These are phyloP conservation scores for Pachycephus smyrnensis DNA, from an alignment of 2,888 invertebrate species.

Conservation along the genomic window DNA sequence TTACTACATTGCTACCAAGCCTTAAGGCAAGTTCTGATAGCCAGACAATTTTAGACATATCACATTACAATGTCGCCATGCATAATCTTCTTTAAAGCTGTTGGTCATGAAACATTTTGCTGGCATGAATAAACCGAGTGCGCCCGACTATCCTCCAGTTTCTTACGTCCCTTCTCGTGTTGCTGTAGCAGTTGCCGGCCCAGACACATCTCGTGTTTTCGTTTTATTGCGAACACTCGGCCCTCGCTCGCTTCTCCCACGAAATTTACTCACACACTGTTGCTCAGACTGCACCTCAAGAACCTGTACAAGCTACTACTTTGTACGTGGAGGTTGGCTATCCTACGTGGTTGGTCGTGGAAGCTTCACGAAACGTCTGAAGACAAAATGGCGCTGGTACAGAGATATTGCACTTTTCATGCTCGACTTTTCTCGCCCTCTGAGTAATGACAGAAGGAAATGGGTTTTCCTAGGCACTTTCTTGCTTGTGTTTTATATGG, in stretches of 20 bases:
- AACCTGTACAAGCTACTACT: conserved; percentile 23
- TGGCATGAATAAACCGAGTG: conserved; percentile 50
- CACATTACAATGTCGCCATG: conserved; percentile 40
- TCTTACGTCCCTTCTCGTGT: conserved; percentile 5
- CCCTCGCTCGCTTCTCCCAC: conserved; percentile 22
- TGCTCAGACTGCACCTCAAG: conserved; percentile 26
- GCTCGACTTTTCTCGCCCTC: conserved; percentile 15
- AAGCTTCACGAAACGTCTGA: conserved; percentile 49
- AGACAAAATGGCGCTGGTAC: conserved; percentile 34
- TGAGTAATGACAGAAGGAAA: not conserved
- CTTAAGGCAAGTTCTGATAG: conserved; percentile 48
- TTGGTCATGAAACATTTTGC: conserved; percentile 50
- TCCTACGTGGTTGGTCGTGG: conserved; percentile 34
- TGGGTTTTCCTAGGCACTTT: not conserved
- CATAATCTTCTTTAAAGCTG: conserved; percentile 47
- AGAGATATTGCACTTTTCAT: conserved; percentile 20
- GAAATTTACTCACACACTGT: conserved; percentile 32
- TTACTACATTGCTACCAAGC: not conserved
- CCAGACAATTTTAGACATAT: conserved; percentile 46
- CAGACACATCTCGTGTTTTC: conserved; percentile 22
- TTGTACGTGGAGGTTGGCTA: conserved; percentile 54
- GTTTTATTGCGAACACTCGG: conserved; percentile 38
- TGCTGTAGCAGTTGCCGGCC: conserved; percentile 28
- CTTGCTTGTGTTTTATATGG: not conserved
- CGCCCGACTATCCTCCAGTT: not conserved